These are phyloP conservation scores for Hypocryptadius cinnamomeus DNA, from an alignment of 2,113 vertebrate genomes.

Conservation along the genomic window DNA sequence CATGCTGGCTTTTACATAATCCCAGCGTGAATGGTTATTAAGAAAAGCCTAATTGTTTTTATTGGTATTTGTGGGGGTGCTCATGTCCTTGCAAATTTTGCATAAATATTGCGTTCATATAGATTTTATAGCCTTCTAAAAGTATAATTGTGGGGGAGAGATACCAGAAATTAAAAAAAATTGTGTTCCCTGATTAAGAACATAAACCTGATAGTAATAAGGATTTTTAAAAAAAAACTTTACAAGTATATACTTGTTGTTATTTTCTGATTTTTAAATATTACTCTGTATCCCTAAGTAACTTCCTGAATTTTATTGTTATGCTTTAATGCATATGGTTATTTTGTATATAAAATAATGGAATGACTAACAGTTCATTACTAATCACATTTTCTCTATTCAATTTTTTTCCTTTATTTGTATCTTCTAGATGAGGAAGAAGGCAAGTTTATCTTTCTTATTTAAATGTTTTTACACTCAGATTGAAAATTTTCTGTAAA, in stretches of 20 bases:
- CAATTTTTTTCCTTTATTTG: constrained; percentile 65
- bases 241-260: not conserved
- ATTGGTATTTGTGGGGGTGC: fast-evolving
- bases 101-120: not conserved
- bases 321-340: not conserved
- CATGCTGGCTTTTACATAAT: fast-evolving
- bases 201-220: not conserved
- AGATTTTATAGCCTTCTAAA: not conserved
- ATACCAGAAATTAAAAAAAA: not conserved
- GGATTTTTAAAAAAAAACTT: not conserved
- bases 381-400: constrained; percentile 69
- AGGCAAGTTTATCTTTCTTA: constrained; percentile 83
- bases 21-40: not conserved
- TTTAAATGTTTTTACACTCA: constrained; percentile 21
- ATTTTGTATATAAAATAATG: constrained; percentile 34
- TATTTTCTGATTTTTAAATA: not conserved
- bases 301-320: not conserved
- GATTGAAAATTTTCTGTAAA: not conserved
- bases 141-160: not conserved
- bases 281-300: not conserved
- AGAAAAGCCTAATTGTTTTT: not conserved
- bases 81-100: not conserved
- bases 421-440: constrained; percentile 86
- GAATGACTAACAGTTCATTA: constrained; percentile 55
- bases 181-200: not conserved